Conservation (phyloP, 2,113 vertebrate genomes). For the Peromyscus leucopus region DNA sequence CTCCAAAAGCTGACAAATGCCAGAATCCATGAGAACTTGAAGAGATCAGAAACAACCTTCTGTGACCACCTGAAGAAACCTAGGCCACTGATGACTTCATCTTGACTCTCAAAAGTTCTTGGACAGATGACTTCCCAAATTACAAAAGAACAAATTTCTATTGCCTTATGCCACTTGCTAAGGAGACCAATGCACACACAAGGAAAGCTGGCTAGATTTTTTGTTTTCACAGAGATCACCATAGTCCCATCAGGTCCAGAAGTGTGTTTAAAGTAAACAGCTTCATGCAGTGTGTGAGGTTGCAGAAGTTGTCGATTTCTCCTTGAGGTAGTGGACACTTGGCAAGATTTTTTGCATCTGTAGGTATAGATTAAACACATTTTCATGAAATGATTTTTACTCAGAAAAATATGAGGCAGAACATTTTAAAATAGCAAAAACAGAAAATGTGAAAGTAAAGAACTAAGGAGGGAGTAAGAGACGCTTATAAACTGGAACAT, state of each 20-base stretch:
- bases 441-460: neutral
- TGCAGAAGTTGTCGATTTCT: neutral
- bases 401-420: neutral
- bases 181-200: neutral
- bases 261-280: neutral
- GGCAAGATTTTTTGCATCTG: neutral
- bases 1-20: neutral
- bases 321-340: neutral
- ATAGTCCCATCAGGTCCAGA: neutral
- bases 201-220: neutral
- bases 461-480: neutral
- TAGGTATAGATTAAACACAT: neutral
- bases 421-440: neutral
- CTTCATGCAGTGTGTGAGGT: too few relatives aligned
- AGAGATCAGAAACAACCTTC: neutral
- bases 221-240: neutral
- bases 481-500: neutral
- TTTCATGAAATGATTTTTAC: neutral
- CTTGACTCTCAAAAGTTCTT: neutral
- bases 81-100: neutral
- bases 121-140: neutral
- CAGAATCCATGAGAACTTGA: neutral
- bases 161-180: neutral
- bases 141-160: neutral
- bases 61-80: rapidly evolving